Percentiles rank a stretch among this genome's conserved stretches.
Evolutionary conservation across 2,113 vertebrate genomes (phyloP).

Genomic region (Eubucco bourcierii): DNA sequence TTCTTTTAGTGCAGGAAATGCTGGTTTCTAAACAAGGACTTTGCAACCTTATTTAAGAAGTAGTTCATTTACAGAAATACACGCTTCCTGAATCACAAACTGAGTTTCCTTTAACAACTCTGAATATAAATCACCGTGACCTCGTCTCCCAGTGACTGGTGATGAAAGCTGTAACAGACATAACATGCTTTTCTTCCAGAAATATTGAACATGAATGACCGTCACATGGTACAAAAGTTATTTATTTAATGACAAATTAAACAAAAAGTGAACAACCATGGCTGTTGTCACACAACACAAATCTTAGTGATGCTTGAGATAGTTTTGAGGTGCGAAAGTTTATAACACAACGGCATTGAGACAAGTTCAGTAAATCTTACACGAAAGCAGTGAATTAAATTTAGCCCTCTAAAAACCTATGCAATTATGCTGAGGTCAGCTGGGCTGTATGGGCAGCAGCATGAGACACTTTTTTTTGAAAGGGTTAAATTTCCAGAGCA

Average conservation of each 20-base stretch:
- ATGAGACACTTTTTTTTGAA: neutral
- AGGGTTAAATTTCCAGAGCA: neutral
- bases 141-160: neutral
- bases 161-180: slow-evolving; percentile 1
- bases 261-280: slow-evolving; percentile 24
- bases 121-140: neutral
- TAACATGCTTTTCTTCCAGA: slow-evolving; percentile 10
- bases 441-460: neutral
- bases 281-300: neutral
- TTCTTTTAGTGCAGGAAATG: slow-evolving; percentile 24
- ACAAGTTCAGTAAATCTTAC: neutral
- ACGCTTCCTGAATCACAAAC: neutral
- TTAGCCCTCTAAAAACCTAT: neutral
- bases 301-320: slow-evolving; percentile 1
- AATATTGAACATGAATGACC: slow-evolving; percentile 11
- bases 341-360: slow-evolving; percentile 45
- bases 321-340: slow-evolving; percentile 49
- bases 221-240: slow-evolving; percentile 35
- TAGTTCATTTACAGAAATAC: neutral
- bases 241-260: slow-evolving; percentile 65
- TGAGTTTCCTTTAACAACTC: neutral
- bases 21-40: slow-evolving; percentile 13
- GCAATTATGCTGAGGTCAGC: neutral
- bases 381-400: neutral
- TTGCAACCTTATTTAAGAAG: neutral